Evolutionary conservation across 2,888 invertebrate species (phyloP).

Genomic region (Xiphydria camelus): DNA sequence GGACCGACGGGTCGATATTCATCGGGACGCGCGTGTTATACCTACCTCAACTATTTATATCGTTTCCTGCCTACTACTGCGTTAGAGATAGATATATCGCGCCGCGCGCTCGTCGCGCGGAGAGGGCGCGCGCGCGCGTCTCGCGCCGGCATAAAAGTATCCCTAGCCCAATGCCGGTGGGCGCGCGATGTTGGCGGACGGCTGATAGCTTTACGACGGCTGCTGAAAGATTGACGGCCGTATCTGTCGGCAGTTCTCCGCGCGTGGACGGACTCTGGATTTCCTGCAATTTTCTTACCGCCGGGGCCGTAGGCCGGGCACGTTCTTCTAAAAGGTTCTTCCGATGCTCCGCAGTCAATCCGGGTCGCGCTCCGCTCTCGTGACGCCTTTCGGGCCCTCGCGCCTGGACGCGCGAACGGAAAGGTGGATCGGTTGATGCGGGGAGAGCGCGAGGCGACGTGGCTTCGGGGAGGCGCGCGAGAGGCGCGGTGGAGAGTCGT

Average conservation of each 20-base stretch:
- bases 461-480: too few species aligned
- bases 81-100: slow-evolving; percentile 37
- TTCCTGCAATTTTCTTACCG: slow-evolving; percentile 38
- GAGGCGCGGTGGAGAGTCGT: too few species aligned
- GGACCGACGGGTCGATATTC: neutral
- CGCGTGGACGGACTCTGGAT: slow-evolving; percentile 40
- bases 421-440: too few species aligned
- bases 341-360: slow-evolving; percentile 36
- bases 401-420: too few species aligned
- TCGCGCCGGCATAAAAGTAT: slow-evolving; percentile 20
- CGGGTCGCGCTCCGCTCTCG: too few species aligned
- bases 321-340: slow-evolving; percentile 41
- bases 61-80: slow-evolving; percentile 38
- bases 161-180: slow-evolving; percentile 25
- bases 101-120: slow-evolving; percentile 23
- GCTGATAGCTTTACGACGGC: slow-evolving; percentile 47
- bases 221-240: slow-evolving; percentile 54
- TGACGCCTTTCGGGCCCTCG: too few species aligned
- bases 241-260: slow-evolving; percentile 48
- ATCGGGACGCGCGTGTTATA: too few species aligned
- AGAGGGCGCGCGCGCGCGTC: slow-evolving; percentile 17
- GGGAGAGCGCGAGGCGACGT: too few species aligned
- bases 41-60: slow-evolving; percentile 36
- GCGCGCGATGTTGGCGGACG: slow-evolving; percentile 23
- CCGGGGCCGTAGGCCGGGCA: slow-evolving; percentile 38